phyloP scores from a whole-genome alignment of 2,113 vertebrate genomes.

The Siniperca chuatsi region DNA sequence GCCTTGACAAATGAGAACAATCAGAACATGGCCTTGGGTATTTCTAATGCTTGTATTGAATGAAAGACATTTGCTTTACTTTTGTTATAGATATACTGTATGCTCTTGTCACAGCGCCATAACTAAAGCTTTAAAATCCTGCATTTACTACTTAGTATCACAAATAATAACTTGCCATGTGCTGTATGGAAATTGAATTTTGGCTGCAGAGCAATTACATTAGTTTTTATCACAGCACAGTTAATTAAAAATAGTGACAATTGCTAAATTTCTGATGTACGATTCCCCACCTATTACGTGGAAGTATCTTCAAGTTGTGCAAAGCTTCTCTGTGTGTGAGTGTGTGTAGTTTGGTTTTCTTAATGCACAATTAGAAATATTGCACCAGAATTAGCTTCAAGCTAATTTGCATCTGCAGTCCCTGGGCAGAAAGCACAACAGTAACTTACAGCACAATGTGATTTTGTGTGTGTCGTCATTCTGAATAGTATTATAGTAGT shows the following conservation, averaged over 20 bases:
- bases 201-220: slow-evolving; percentile 3
- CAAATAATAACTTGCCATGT: neutral
- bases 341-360: slow-evolving; percentile 11
- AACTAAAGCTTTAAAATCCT: slow-evolving; percentile 21
- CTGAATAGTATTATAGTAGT: slow-evolving; percentile 7
- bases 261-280: neutral
- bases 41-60: slow-evolving; percentile 35
- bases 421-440: neutral
- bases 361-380: slow-evolving; percentile 25
- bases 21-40: slow-evolving; percentile 50
- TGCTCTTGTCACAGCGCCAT: slow-evolving; percentile 5
- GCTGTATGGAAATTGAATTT: neutral
- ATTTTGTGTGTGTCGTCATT: slow-evolving; percentile 16
- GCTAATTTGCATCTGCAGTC: slow-evolving; percentile 20
- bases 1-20: slow-evolving; percentile 59
- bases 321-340: slow-evolving; percentile 16
- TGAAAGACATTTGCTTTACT: slow-evolving; percentile 23
- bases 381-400: slow-evolving; percentile 24
- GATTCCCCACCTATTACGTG: neutral
- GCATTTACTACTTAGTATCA: neutral
- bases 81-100: neutral
- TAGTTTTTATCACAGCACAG: slow-evolving; percentile 12
- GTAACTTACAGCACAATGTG: neutral
- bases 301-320: slow-evolving; percentile 9
- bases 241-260: slow-evolving; percentile 19